Evolutionary conservation across 1,140 invertebrate species (phyloP).

Genomic region (Anoplolepis gracilipes): DNA sequence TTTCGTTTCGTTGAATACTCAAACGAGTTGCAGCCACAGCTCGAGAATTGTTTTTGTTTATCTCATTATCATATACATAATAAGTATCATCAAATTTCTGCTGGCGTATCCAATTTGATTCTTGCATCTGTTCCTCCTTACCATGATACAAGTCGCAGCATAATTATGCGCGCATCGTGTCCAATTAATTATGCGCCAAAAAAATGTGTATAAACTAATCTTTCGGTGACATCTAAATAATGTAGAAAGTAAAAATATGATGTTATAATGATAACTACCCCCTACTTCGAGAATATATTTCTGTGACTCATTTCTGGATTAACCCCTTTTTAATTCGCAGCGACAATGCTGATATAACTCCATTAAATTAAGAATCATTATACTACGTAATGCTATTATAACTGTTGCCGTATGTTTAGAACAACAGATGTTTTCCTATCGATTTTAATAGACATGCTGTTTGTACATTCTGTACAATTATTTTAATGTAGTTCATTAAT

Average conservation of each 20-base stretch:
- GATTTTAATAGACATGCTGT: neutral
- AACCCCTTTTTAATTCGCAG: neutral
- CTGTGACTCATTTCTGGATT: neutral
- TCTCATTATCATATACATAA: neutral
- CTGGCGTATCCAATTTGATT: slow-evolving; percentile 33
- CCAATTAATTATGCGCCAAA: slow-evolving; percentile 59
- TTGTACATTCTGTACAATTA: slow-evolving; percentile 25
- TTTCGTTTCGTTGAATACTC: neutral
- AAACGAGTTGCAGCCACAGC: neutral
- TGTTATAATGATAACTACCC: neutral
- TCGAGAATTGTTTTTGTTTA: neutral
- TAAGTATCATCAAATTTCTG: slow-evolving; percentile 35
- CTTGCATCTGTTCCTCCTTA: slow-evolving; percentile 53
- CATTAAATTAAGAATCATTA: slow-evolving; percentile 17
- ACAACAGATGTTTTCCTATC: slow-evolving; percentile 16
- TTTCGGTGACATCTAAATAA: slow-evolving; percentile 49
- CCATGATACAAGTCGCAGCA: slow-evolving; percentile 52
- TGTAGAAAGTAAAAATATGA: slow-evolving; percentile 42
- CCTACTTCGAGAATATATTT: neutral
- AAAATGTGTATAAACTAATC: slow-evolving; percentile 48
- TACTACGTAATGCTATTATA: neutral
- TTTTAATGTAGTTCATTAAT: neutral
- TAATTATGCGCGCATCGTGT: slow-evolving; percentile 36
- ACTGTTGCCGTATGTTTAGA: neutral
- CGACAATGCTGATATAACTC: neutral